Evolutionary conservation across 2,888 invertebrate genomes (phyloP), one percentile per base, ranked within the genome.

Genomic region (Lobophora halterata): DNA sequence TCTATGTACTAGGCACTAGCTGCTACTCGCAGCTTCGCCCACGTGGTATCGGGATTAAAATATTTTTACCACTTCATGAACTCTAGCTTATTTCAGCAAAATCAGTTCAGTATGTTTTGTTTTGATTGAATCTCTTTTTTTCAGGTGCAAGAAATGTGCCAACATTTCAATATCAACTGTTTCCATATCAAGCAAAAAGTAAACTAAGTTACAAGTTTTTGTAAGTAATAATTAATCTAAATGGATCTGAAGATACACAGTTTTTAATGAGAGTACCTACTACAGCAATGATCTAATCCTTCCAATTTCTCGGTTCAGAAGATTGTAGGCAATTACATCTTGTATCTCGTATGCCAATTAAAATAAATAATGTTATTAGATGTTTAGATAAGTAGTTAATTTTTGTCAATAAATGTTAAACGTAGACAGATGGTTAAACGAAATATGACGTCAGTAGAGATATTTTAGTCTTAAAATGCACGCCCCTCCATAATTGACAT

Each of bases 131-230:
- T 27, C 26, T n/a, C 35, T 33, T 12, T 45, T 89, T 89, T 17
- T 1, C 86, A 96, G 96, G 95, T 98, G n/a, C 92, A 92, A 59
- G 96, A 98, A 86, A 97, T 98, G 97, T 97, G 97, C 73, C 89
- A 91, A 48, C 97, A 98, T 82, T 97, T 98, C 81, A 92, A 93
- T 63, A 96, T 97, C 62, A 88, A 93, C 60, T 97, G 97, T 81
- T 97, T 98, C 88, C 79, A 69, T 65, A 86, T 88, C 67, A 85
- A 83, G 59, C 77, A 82, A 77, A 82, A 87, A 71, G 63, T 62
- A 46, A 74, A 76, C 39, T 79, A 78, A 72, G 49, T 51, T n/a
- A 47, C 38, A 41, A 49, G 47, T 24, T 39, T 38, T 16, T 4
- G 18, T 24, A 42, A 40, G 8, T 25, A 30, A 26, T 34, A 26